Evolutionary conservation across 2,113 vertebrate genomes (phyloP), one percentile per base, ranked within the genome.

Genomic region (Cynopterus brachyotis): DNA sequence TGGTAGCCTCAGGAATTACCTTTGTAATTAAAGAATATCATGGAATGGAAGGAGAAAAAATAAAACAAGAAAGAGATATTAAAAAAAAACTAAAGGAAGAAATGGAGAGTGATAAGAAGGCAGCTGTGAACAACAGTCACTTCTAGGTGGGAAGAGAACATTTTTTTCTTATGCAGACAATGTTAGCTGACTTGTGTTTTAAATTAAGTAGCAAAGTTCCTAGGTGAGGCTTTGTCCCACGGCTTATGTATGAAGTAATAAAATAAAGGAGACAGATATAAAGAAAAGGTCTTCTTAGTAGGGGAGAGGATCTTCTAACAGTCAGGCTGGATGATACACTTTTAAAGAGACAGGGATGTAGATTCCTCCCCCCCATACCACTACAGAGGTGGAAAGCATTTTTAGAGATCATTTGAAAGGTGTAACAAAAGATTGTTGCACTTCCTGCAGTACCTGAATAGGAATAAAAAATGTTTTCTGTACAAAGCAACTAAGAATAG

Each of bases 401-500:
- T 76, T 42, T 59, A 78, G 75, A 93, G 35, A 91, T 64, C 67
- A 53, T 62, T 82, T 91, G 76, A 96, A 93, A 95, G 9, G 1
- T 10, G 0, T 82, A 40, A 89, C 81, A 97, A 96, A 95, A 45
- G 72, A 78, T 66, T 26, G 9, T n/a, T 28, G 32, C 24, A 79
- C 47, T 62, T 85, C 82, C 72, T 83, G n/a, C n/a, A 67, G 78
- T 42, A 93, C 13, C 35, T 95, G 67, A 95, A 97, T 57, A 93
- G 37, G 62, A 82, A 93, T 47, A 40, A 64, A 88, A 84, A 69
- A 26, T 0, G 5, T 32, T 85, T 76, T 75, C 84, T 92, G 64
- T 88, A 79, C 80, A 84, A 96, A 95, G 92, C 40, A 94, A 94
- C 73, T 84, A 82, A 19, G 50, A 96, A 79, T 76, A 91, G n/a